Evolutionary conservation across 1,140 invertebrate genomes (phyloP).

Genomic region (Drosophila tropicalis): DNA sequence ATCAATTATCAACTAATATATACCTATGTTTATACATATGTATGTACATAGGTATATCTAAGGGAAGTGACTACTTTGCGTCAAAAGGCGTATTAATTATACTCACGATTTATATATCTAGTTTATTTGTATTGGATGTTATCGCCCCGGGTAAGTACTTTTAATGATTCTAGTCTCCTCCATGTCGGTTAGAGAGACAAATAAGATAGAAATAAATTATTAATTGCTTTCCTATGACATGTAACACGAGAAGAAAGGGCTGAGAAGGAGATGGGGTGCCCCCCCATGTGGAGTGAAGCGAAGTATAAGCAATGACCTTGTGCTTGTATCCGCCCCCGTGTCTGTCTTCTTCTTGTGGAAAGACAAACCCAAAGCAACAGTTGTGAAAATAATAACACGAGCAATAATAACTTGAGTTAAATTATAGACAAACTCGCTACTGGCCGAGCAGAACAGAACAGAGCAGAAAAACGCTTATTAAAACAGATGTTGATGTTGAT

Average conservation of each 20-base stretch:
- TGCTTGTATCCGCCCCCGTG: neutral
- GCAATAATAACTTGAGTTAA: slow-evolving; percentile 12
- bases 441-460: neutral
- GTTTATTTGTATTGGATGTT: too few species aligned
- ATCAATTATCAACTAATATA: too few species aligned
- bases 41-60: too few species aligned
- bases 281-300: neutral
- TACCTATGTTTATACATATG: too few species aligned
- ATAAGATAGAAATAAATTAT: neutral
- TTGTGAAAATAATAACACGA: slow-evolving; percentile 15
- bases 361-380: slow-evolving; percentile 4
- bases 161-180: too few species aligned
- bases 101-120: too few species aligned
- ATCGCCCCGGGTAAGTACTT: too few species aligned
- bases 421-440: slow-evolving; percentile 5
- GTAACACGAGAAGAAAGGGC: neutral
- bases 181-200: neutral
- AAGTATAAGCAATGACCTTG: slow-evolving; percentile 6
- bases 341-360: neutral
- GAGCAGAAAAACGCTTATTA: slow-evolving; percentile 9
- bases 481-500: slow-evolving; percentile 63
- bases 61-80: too few species aligned
- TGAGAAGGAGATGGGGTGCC: neutral
- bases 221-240: neutral
- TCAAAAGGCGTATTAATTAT: too few species aligned